Base-by-base conservation (phyloP, 2,797 vertebrate species). In the Diplodus puntazzo region DNA sequence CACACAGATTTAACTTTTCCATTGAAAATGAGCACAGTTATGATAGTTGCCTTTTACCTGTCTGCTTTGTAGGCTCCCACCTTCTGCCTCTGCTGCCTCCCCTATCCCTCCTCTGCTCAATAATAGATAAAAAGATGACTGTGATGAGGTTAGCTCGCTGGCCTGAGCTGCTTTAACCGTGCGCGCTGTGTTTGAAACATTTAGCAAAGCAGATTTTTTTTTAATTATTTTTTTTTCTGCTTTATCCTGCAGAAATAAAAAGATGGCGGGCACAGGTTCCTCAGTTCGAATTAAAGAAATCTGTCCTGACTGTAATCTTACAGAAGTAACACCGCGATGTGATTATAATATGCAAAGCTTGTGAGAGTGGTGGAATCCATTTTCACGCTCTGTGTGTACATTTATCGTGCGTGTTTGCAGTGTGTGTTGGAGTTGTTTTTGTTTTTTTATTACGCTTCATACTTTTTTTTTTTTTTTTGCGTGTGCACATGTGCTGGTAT, bases 311-410 rank as follows among this genome's bases (percentile, higher is more conserved):
- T 78, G 34, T 75, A 75, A 80, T 83, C 55, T 77, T 66, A 62
- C 46, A 57, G 25, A 5, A 75, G 58, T 62, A 78, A 82, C 42
- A 66, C 39, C 62, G 27, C 43, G 75, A 61, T 69, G 52, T 77
- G 79, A 88, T 76, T 76, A 77, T 87, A 83, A 86, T 83, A 74
- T 64, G 72, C 69, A 85, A 88, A 86, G 81, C 67, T 66, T 75
- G 64, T 49, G 66, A 69, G 63, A 82, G 63, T 60, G 42, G 43
- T 49, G 49, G 79, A 81, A 84, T 87, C 70, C 43, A 61, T 86
- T 85, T 80, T 69, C 69, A 77, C 39, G 30, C 71, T 72, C 49
- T 53, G 71, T 77, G 64, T 77, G 52, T 43, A 57, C 16, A 76
- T 74, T 79, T 76, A 25, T 63, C 0, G 11, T 64, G 49, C 73